Percentiles rank a stretch among this genome's conserved stretches.
These are phyloP conservation scores for Phataginus tetradactyla DNA, from an alignment of 2,797 vertebrate species.

Conservation along the genomic window DNA sequence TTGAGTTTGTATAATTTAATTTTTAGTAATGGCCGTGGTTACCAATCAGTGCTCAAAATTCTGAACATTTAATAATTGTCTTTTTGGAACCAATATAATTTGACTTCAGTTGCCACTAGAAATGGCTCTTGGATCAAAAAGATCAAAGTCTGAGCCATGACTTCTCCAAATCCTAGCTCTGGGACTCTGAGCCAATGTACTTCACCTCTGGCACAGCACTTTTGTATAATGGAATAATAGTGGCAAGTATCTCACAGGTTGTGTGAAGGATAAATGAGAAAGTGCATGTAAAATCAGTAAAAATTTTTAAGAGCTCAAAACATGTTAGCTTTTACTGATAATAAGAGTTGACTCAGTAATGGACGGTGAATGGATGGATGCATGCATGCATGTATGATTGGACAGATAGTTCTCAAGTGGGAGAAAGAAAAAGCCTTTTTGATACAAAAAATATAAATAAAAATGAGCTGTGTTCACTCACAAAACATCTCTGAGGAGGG, in stretches of 20 bases:
- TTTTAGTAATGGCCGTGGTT: not conserved
- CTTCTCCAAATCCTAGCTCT: not conserved
- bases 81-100: not conserved
- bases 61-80: not conserved
- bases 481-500: not conserved
- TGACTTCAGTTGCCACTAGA: not conserved
- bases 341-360: not conserved
- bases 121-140: not conserved
- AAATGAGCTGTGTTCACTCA: not conserved
- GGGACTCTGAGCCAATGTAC: not conserved
- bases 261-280: not conserved
- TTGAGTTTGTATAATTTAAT: not conserved
- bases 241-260: not conserved
- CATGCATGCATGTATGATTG: not conserved
- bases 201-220: not conserved
- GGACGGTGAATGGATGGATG: not conserved
- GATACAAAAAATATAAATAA: not conserved
- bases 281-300: not conserved
- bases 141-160: not conserved
- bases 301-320: not conserved
- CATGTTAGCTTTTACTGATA: constrained; percentile 7
- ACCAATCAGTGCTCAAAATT: not conserved
- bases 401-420: not conserved
- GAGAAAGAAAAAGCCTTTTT: not conserved
- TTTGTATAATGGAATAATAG: not conserved